phyloP scores from a whole-genome alignment of 2,797 vertebrate genomes.

The Chromobotia macracanthus region DNA sequence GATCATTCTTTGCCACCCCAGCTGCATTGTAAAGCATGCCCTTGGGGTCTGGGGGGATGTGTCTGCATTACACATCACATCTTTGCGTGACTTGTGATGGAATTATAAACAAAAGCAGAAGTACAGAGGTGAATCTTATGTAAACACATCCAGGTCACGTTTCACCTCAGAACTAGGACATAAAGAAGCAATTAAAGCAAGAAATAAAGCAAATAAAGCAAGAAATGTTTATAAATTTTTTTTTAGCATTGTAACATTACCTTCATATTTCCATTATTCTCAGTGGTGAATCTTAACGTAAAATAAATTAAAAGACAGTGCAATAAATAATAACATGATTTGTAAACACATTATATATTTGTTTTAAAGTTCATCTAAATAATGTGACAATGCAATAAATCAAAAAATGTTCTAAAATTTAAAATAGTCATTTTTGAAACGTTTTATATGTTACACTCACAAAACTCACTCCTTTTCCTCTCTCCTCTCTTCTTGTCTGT shows the following conservation, averaged over 20 bases:
- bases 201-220: too few relatives aligned
- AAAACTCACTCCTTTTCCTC: too few relatives aligned
- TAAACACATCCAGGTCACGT: not conserved
- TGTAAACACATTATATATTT: not conserved
- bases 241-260: too few relatives aligned
- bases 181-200: too few relatives aligned
- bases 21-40: conserved; percentile 50
- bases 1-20: conserved; percentile 39
- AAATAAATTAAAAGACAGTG: not conserved
- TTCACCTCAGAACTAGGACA: too few relatives aligned
- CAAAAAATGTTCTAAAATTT: not conserved
- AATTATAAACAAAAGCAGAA: conserved; percentile 1
- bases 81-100: conserved; percentile 12
- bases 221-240: too few relatives aligned
- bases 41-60: conserved; percentile 13
- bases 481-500: too few relatives aligned
- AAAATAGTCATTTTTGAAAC: too few relatives aligned
- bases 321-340: not conserved
- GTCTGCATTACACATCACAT: conserved; percentile 18
- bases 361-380: not conserved
- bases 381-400: not conserved
- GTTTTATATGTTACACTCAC: too few relatives aligned
- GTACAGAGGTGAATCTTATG: not conserved
- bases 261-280: too few relatives aligned
- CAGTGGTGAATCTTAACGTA: not conserved